These are phyloP conservation scores for Hoplodrina ambigua DNA, from an alignment of 2,888 invertebrate genomes.

Conservation along the genomic window DNA sequence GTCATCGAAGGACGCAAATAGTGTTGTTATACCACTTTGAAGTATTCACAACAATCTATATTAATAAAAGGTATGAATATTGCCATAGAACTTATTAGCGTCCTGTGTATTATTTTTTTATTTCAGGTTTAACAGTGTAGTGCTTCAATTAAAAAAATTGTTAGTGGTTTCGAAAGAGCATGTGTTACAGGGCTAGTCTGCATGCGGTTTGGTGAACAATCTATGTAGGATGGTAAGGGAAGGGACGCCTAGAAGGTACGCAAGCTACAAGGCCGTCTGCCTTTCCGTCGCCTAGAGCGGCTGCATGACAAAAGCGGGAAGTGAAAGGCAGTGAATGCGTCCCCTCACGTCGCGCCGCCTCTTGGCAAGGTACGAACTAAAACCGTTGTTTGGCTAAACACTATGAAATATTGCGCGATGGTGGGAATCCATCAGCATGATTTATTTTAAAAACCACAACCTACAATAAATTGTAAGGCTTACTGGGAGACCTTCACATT, in stretches of 20 bases:
- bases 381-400: conserved; percentile 67
- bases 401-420: conserved; percentile 53
- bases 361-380: conserved; percentile 69
- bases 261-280: conserved; percentile 88
- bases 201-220: conserved; percentile 52
- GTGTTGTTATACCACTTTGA: conserved; percentile 28
- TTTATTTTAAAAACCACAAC: conserved; percentile 6
- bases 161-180: conserved; percentile 16
- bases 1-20: conserved; percentile 67
- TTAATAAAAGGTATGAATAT: conserved; percentile 35
- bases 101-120: conserved; percentile 30
- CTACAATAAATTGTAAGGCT: conserved; percentile 6
- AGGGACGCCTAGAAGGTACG: conserved; percentile 85
- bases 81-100: conserved; percentile 35
- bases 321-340: conserved; percentile 90
- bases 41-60: conserved; percentile 33
- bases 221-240: conserved; percentile 83
- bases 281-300: conserved; percentile 86
- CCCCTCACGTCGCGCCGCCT: conserved; percentile 81
- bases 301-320: conserved; percentile 89
- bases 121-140: conserved; percentile 17
- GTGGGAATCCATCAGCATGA: conserved; percentile 33
- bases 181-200: conserved; percentile 32
- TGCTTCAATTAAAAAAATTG: conserved; percentile 29
- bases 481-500: conserved; percentile 6